A percentile compares a stretch with the other conserved stretches of the same genome.
phyloP scores from a whole-genome alignment of 2,888 invertebrate species.

The Diachrysia chrysitis region DNA sequence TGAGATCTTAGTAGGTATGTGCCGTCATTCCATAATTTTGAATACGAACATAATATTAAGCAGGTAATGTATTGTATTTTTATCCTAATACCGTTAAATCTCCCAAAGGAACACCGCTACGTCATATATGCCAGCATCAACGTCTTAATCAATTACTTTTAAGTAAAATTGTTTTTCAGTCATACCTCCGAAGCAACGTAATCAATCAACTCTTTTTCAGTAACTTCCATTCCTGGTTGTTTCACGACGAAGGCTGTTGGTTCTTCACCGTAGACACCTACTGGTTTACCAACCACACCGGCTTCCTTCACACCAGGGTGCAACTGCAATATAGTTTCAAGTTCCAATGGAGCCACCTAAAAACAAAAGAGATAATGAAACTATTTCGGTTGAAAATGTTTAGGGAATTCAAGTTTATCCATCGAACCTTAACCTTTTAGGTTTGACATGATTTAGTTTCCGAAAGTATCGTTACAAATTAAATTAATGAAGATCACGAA shows the following conservation, averaged over 20 bases:
- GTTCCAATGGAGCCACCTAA: conserved; percentile 94
- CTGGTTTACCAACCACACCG: conserved; percentile 93
- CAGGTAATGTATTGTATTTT: neutral
- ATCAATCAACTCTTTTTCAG: conserved; percentile 87
- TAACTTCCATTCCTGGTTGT: conserved; percentile 85
- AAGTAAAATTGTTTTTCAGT: neutral
- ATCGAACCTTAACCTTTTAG: neutral
- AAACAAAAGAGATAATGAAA: neutral
- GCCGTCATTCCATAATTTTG: neutral
- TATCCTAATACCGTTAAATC: neutral
- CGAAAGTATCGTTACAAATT: neutral
- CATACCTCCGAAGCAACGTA: conserved; percentile 82
- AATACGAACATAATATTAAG: neutral
- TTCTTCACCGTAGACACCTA: conserved; percentile 91
- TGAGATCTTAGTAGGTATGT: neutral
- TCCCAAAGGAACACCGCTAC: neutral
- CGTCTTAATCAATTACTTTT: neutral
- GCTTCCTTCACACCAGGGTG: conserved; percentile 93
- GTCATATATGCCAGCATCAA: neutral
- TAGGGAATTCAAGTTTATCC: neutral
- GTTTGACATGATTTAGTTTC: neutral
- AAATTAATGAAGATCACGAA: conserved; percentile 1
- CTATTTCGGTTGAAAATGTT: neutral
- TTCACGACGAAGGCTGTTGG: conserved; percentile 93
- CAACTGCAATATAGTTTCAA: conserved; percentile 93